Conservation (phyloP, 2,113 vertebrate genomes). For the Xiphophorus maculatus region DNA sequence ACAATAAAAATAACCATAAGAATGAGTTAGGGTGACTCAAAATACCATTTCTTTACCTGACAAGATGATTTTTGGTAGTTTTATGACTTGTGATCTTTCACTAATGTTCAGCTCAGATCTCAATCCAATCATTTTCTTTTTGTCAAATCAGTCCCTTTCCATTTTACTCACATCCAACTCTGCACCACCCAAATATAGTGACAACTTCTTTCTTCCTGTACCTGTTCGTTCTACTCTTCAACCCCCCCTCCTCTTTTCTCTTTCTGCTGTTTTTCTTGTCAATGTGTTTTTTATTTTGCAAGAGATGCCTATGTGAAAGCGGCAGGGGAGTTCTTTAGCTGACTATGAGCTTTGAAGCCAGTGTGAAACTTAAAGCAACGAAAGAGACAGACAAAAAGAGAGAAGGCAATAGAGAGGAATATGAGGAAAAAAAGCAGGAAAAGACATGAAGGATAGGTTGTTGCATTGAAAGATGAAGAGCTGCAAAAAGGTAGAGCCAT, state of each 20-base stretch:
- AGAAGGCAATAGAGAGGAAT: conserved; percentile 27
- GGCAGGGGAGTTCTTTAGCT: conserved; percentile 63
- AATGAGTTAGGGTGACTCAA: conserved; percentile 7
- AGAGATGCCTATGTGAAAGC: conserved; percentile 44
- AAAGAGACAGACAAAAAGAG: conserved; percentile 8
- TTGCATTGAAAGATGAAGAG: conserved; percentile 35
- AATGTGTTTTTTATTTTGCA: conserved; percentile 11
- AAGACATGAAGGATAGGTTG: conserved; percentile 31
- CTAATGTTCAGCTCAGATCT: conserved; percentile 2
- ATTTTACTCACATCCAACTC: conserved; percentile 25
- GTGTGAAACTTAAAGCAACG: conserved; percentile 23
- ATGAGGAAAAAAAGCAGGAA: conserved; percentile 8
- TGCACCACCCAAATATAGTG: conserved; percentile 12
- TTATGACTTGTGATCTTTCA: not conserved
- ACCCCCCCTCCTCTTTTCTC: not conserved
- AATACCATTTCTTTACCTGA: conserved; percentile 13
- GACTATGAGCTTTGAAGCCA: conserved; percentile 65
- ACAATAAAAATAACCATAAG: not conserved
- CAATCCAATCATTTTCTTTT: conserved; percentile 13
- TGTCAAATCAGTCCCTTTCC: conserved; percentile 28
- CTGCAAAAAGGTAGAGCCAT: conserved; percentile 34
- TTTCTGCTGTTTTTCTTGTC: not conserved
- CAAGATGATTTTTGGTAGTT: not conserved
- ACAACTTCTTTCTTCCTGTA: conserved; percentile 18
- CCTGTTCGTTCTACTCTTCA: conserved; percentile 35